phyloP scores from a whole-genome alignment of 2,797 vertebrate species.

The Phrynocephalus guinanensis region DNA sequence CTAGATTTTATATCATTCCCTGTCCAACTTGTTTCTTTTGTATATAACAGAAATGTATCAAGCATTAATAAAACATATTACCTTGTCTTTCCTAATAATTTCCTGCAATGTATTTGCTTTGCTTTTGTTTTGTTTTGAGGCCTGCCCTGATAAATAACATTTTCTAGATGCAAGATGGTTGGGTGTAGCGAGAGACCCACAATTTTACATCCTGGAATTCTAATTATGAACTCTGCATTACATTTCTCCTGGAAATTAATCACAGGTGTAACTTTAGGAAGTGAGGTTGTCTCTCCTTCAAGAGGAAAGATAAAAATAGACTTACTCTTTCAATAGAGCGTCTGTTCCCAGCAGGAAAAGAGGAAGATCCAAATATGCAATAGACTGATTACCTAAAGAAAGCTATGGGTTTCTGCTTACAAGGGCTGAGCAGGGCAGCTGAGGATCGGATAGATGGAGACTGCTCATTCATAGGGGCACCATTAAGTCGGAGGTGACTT shows the following conservation, averaged over 20 bases:
- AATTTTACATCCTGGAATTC: background rate
- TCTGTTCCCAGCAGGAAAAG: background rate
- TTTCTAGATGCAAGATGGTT: background rate
- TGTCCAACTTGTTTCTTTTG: conserved; percentile 16
- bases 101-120: background rate
- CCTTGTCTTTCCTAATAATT: background rate
- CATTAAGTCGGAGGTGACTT: too few species aligned
- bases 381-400: too few species aligned
- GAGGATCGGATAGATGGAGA: too few species aligned
- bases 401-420: too few species aligned
- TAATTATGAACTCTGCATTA: background rate
- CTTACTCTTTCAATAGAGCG: background rate
- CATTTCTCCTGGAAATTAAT: background rate
- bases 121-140: background rate
- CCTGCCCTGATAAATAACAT: background rate
- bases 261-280: background rate
- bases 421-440: too few species aligned
- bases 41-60: conserved; percentile 35
- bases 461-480: too few species aligned
- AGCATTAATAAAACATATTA: background rate
- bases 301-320: background rate
- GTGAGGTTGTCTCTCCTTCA: background rate
- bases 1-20: background rate
- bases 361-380: too few species aligned
- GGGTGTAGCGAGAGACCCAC: background rate